A percentile compares a stretch with the other conserved stretches of the same genome.
Evolutionary conservation across 2,113 vertebrate genomes (phyloP).

Genomic region (Clarias macrocephalus): DNA sequence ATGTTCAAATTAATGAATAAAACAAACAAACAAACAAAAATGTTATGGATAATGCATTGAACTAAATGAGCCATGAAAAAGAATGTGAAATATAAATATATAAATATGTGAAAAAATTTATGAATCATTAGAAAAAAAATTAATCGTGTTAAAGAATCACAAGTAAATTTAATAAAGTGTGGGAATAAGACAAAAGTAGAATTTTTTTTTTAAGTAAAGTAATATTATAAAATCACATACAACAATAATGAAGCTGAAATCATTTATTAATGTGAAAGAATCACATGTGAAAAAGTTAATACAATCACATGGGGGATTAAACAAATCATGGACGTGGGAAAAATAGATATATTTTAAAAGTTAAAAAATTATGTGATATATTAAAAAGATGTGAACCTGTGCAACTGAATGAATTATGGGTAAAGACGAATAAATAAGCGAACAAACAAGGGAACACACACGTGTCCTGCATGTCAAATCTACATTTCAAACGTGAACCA

Average conservation of each 20-base stretch:
- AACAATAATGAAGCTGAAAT: too few species aligned
- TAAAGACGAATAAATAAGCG: neutral
- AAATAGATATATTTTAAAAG: neutral
- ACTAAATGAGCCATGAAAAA: neutral
- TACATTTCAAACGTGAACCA: neutral
- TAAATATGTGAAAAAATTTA: too few species aligned
- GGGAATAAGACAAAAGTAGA: neutral
- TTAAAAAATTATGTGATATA: neutral
- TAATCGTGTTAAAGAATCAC: neutral
- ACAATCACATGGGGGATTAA: neutral
- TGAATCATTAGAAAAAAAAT: neutral
- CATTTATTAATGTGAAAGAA: neutral
- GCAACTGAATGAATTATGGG: neutral
- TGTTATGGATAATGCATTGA: neutral
- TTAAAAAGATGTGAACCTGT: neutral
- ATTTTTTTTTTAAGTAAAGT: too few species aligned
- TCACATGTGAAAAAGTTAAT: neutral
- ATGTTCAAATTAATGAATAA: neutral
- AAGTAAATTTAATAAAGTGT: neutral
- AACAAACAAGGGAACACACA: neutral
- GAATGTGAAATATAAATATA: neutral
- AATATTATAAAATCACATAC: too few species aligned
- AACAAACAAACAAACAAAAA: neutral
- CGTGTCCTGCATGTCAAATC: neutral
- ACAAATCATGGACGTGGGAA: neutral